Conservation (phyloP, 2,113 vertebrate species). For the Maccullochella peelii region DNA sequence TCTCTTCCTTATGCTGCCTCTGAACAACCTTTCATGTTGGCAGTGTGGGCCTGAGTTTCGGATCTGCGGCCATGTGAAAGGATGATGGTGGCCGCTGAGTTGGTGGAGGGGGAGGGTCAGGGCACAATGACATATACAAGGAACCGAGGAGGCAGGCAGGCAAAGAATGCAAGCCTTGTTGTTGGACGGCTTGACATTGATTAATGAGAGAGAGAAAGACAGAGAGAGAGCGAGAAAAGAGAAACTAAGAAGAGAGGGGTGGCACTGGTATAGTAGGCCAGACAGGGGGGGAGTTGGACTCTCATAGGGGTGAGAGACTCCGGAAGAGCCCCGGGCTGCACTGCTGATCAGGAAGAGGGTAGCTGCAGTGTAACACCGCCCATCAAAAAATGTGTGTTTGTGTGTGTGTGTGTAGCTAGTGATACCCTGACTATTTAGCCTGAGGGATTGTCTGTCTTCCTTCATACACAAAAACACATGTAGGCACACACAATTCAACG, state of each 20-base stretch:
- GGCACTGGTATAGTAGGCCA: slow-evolving; percentile 70
- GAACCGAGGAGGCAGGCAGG: slow-evolving; percentile 69
- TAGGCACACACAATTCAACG: slow-evolving; percentile 56
- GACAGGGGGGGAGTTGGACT: slow-evolving; percentile 46
- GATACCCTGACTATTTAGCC: slow-evolving; percentile 53
- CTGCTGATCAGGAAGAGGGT: slow-evolving; percentile 69
- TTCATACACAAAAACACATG: slow-evolving; percentile 61
- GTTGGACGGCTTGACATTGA: slow-evolving; percentile 82
- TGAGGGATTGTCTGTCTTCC: slow-evolving; percentile 68
- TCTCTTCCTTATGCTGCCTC: slow-evolving; percentile 73
- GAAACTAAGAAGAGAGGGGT: slow-evolving; percentile 76
- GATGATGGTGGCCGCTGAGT: slow-evolving; percentile 88
- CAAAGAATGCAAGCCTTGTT: slow-evolving; percentile 83
- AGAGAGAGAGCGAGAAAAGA: slow-evolving; percentile 61
- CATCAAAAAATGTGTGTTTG: slow-evolving; percentile 42
- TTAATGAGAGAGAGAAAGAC: slow-evolving; percentile 79
- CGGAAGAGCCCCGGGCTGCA: slow-evolving; percentile 76
- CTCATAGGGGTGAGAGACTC: slow-evolving; percentile 64
- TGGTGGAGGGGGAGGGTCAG: slow-evolving; percentile 88
- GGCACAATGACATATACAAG: slow-evolving; percentile 83
- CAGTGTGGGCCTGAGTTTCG: slow-evolving; percentile 80
- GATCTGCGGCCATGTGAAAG: slow-evolving; percentile 93
- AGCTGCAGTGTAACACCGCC: slow-evolving; percentile 40
- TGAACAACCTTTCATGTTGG: slow-evolving; percentile 92
- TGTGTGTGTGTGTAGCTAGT: slow-evolving; percentile 37